Percentiles rank a stretch among this genome's conserved stretches.
These are phyloP conservation scores for Aphrocallistes beatrix DNA, from an alignment of 37 sponge, comb jelly and placozoan genomes.

Conservation along the genomic window DNA sequence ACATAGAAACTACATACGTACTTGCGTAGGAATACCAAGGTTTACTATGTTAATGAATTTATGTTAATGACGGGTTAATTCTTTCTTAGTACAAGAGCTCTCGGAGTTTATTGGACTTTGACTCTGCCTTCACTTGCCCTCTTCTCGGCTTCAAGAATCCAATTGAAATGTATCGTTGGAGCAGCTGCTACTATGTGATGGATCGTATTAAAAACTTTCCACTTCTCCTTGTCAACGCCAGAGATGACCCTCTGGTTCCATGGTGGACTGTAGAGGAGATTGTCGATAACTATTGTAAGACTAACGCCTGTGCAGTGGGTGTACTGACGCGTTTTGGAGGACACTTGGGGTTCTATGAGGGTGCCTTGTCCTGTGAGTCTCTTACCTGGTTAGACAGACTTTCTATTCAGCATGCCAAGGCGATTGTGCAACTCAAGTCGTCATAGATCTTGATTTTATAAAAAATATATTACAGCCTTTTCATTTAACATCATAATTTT, in stretches of 20 bases:
- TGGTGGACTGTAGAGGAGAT: constrained; percentile 26
- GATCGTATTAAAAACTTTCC: constrained; percentile 48
- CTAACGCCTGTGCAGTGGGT: constrained; percentile 54
- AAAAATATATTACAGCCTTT: too few relatives aligned
- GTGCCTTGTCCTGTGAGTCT: constrained; percentile 39
- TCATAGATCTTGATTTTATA: too few relatives aligned
- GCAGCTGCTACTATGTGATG: not conserved
- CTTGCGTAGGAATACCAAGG: not conserved
- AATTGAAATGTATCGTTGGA: not conserved
- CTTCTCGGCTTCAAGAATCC: not conserved
- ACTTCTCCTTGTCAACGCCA: constrained; percentile 54
- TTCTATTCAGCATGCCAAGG: not conserved
- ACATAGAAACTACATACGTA: too few relatives aligned
- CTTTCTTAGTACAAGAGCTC: not conserved
- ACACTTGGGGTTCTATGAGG: constrained; percentile 84
- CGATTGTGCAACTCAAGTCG: not conserved
- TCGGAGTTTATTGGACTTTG: not conserved
- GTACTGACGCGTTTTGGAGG: constrained; percentile 64
- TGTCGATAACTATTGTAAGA: constrained; percentile 11
- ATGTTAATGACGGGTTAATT: not conserved
- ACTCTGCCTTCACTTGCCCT: not conserved
- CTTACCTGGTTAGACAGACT: constrained; percentile 72
- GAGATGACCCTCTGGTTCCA: constrained; percentile 65
- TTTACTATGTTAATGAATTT: not conserved
- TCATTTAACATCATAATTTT: too few relatives aligned